Conservation (phyloP, 2,888 invertebrate species). For the Lapara coniferarum region DNA sequence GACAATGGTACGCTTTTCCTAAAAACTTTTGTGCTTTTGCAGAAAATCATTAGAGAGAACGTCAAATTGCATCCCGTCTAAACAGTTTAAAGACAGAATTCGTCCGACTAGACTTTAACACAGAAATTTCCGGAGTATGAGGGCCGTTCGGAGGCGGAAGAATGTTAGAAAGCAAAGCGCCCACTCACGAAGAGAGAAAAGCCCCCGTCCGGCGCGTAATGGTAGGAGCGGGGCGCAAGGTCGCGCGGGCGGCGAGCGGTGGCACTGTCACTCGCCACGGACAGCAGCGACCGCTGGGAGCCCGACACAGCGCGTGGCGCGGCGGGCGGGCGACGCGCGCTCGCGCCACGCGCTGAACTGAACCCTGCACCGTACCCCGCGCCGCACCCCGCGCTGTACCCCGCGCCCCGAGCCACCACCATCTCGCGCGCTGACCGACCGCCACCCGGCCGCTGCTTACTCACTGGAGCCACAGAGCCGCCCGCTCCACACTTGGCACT, state of each 20-base stretch:
- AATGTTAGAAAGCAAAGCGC: conserved; percentile 81
- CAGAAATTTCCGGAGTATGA: conserved; percentile 29
- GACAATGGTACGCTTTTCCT: no score
- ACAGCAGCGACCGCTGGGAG: conserved; percentile 79
- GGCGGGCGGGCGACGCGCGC: conserved; percentile 59
- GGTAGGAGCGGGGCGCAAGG: conserved; percentile 68
- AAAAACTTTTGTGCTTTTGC: not conserved
- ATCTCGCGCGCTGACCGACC: conserved; percentile 41
- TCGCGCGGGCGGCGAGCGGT: conserved; percentile 75
- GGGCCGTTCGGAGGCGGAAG: conserved; percentile 50
- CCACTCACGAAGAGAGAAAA: conserved; percentile 83
- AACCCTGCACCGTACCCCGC: conserved; percentile 47
- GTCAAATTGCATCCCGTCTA: not conserved
- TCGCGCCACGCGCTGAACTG: conserved; percentile 43
- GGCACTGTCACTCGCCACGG: conserved; percentile 80
- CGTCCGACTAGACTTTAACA: not conserved
- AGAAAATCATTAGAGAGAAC: not conserved
- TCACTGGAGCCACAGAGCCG: conserved; percentile 83
- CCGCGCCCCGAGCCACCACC: conserved; percentile 41
- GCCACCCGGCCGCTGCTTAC: conserved; percentile 78
- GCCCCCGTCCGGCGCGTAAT: conserved; percentile 71
- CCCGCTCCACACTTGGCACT: conserved; percentile 85
- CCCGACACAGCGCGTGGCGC: conserved; percentile 61
- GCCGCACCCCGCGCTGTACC: conserved; percentile 49
- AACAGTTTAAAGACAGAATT: not conserved